Evolutionary conservation across 2,113 vertebrate species (phyloP), one percentile per base, ranked within the genome.

Genomic region (Eclectus roratus): DNA sequence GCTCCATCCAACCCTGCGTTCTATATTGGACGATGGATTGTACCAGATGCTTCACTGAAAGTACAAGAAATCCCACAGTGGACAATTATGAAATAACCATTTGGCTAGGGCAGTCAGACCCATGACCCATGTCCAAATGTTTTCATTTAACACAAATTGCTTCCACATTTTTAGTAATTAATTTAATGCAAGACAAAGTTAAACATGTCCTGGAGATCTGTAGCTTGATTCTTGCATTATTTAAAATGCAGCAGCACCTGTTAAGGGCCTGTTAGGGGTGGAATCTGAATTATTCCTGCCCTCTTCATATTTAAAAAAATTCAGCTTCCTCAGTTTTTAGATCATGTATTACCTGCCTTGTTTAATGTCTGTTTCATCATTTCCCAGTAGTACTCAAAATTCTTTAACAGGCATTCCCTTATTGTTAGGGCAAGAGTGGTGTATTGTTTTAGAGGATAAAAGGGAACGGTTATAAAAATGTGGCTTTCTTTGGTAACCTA

Each of bases 101-200:
- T 96, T 95, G 73, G 47, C 47, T 80, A 69, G 49, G 46, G 56
- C 70, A 85, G 29, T 80, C 37, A 81, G 73, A 81, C 33, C 83
- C 72, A 68, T 96, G 92, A 96, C 80, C 69, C 88, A 72, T 89
- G 70, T 96, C 91, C 86, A 94, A 96, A 91, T 80, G 63, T 76
- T 91, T 96, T 93, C 56, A 84, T 92, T 92, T 80, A 76, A 94
- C 70, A 82, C 56, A 91, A 90, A 95, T 92, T 97, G 44, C 80
- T 94, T 85, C 65, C 46, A 91, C 71, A 79, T 93, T 58, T 94
- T 96, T 88, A 82, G 70, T 80, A 95, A 95, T 94, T 80, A 89
- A 63, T 95, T 92, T 94, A 92, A 82, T 8, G 49, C 49, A 85
- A 88, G 79, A 69, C 70, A 70, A 94, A 89, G 74, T 87, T 85